Percentiles rank a stretch among this genome's conserved stretches.
These are phyloP conservation scores for Garra rufa DNA, from an alignment of 2,113 vertebrate species.

Conservation along the genomic window DNA sequence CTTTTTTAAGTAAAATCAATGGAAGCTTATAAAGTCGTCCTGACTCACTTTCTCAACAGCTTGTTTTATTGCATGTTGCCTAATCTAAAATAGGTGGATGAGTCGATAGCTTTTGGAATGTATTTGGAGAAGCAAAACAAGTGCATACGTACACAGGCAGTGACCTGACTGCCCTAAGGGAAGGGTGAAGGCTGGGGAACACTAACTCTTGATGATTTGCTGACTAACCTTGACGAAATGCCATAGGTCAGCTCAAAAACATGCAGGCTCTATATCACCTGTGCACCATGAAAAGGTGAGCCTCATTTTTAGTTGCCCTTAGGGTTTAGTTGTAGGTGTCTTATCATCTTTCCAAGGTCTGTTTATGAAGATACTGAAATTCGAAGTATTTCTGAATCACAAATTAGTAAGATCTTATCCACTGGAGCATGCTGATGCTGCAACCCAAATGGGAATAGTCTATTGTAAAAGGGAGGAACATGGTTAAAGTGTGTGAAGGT, in stretches of 20 bases:
- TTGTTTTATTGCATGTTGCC: slow-evolving; percentile 13
- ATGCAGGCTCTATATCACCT: slow-evolving; percentile 25
- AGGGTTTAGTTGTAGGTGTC: not conserved
- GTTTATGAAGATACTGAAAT: not conserved
- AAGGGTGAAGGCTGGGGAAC: slow-evolving; percentile 47
- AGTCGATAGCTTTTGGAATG: slow-evolving; percentile 4
- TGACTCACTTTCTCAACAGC: slow-evolving; percentile 40
- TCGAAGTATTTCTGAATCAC: not conserved
- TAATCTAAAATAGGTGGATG: slow-evolving; percentile 1
- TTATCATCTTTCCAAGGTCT: not conserved
- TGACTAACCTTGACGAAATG: slow-evolving; percentile 47
- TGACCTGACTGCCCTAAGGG: slow-evolving; percentile 58
- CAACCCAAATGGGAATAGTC: not conserved
- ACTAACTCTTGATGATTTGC: slow-evolving; percentile 47
- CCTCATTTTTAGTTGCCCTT: not conserved
- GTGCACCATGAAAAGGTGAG: not conserved
- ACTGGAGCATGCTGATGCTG: not conserved
- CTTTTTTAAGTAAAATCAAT: slow-evolving; percentile 60
- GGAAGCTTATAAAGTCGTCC: slow-evolving; percentile 50
- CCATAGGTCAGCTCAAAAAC: slow-evolving; percentile 52
- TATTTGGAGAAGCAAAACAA: slow-evolving; percentile 16
- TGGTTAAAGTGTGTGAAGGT: not conserved
- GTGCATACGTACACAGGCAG: slow-evolving; percentile 31
- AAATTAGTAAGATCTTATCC: not conserved
- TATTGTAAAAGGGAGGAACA: not conserved